Conservation (phyloP, 2,888 invertebrate species). For the Gastracanthus pulcherrimus region DNA sequence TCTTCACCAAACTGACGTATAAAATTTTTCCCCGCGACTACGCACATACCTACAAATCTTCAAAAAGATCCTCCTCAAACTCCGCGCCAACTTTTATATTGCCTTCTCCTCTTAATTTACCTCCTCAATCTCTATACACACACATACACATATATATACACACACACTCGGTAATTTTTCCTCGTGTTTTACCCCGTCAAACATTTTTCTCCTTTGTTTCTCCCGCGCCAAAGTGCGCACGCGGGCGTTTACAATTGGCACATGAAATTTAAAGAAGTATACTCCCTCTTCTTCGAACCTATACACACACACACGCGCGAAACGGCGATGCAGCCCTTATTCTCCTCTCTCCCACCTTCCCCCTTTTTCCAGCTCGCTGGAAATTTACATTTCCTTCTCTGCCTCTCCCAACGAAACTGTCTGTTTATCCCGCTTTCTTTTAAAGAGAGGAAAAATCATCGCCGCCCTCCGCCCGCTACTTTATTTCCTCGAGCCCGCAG, state of each 20-base stretch:
- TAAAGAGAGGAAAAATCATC: constrained; percentile 68
- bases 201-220: constrained; percentile 41
- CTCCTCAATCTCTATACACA: neutral
- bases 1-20: too few species aligned
- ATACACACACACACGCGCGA: constrained; percentile 53
- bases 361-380: constrained; percentile 73
- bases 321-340: constrained; percentile 73
- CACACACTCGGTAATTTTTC: too few species aligned
- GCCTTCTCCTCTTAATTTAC: constrained; percentile 35
- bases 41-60: too few species aligned
- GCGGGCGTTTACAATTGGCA: constrained; percentile 75
- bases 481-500: constrained; percentile 26
- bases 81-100: too few species aligned
- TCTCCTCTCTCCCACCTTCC: constrained; percentile 64
- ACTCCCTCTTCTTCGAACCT: constrained; percentile 72
- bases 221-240: constrained; percentile 62
- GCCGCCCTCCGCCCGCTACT: constrained; percentile 51
- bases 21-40: too few species aligned
- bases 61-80: too few species aligned
- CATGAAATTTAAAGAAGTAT: constrained; percentile 76
- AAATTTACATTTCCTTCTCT: constrained; percentile 76
- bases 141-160: neutral
- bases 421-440: constrained; percentile 78
- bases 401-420: constrained; percentile 70
- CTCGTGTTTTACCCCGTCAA: constrained; percentile 6